A percentile compares a stretch with the other conserved stretches of the same genome.
Conservation (phyloP, 2,888 invertebrate species). For the Tenthredo mesomela region DNA sequence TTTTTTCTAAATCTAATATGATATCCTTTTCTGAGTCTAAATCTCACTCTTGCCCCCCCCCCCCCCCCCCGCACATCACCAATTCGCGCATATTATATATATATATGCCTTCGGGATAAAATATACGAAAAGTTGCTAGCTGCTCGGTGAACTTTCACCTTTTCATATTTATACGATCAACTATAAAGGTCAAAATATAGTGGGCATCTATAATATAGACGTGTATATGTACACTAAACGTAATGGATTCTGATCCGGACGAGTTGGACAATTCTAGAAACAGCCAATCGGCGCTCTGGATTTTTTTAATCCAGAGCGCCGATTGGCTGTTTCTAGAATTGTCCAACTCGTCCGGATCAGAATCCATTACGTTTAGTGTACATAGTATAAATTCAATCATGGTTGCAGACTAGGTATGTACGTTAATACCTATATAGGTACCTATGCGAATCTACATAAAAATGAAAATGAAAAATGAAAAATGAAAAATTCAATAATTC, state of each 20-base stretch:
- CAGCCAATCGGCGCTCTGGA: too few relatives aligned
- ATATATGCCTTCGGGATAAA: not conserved
- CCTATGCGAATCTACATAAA: not conserved
- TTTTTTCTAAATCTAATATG: not conserved
- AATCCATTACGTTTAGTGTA: too few relatives aligned
- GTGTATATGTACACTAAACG: too few relatives aligned
- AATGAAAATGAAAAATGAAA: not conserved
- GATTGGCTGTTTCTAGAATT: too few relatives aligned
- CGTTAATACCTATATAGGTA: too few relatives aligned
- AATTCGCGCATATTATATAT: not conserved
- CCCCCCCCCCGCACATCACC: not conserved
- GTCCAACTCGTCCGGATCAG: too few relatives aligned
- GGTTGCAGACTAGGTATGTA: not conserved
- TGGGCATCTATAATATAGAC: too few relatives aligned
- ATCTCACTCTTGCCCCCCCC: not conserved
- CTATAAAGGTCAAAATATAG: slow-evolving; percentile 8
- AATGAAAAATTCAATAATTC: not conserved
- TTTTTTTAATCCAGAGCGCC: too few relatives aligned
- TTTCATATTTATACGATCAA: slow-evolving; percentile 10
- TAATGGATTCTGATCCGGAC: too few relatives aligned
- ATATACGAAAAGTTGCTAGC: not conserved
- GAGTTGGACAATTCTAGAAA: too few relatives aligned
- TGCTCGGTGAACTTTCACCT: slow-evolving; percentile 22
- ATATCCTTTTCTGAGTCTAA: not conserved
- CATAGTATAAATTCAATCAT: not conserved